phyloP scores from a whole-genome alignment of 2,113 vertebrate genomes.

The Centropus bengalensis region DNA sequence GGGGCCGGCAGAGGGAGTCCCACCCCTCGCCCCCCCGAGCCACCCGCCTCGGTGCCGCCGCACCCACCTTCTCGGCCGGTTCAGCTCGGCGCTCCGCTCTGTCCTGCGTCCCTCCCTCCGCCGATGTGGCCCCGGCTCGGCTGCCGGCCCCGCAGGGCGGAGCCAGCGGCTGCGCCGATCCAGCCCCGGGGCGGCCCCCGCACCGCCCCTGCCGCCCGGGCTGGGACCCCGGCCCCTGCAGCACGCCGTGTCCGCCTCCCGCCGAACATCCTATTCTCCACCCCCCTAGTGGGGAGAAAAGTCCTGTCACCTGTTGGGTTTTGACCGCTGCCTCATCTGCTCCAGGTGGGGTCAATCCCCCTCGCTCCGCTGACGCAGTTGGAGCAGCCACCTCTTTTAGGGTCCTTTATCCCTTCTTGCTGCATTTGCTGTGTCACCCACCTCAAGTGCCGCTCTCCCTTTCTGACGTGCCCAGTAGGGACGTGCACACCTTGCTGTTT shows the following conservation, averaged over 20 bases:
- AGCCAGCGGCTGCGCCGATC: background rate
- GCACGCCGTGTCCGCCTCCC: too few species aligned
- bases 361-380: background rate
- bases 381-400: too few species aligned
- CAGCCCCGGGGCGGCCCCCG: background rate
- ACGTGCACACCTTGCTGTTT: too few species aligned
- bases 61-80: too few species aligned
- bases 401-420: background rate
- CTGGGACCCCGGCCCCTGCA: too few species aligned
- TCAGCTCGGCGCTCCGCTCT: background rate
- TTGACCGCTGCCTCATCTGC: background rate
- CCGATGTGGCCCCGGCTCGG: background rate
- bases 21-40: too few species aligned
- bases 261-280: too few species aligned
- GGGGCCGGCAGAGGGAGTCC: too few species aligned
- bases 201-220: too few species aligned
- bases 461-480: rapidly evolving
- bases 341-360: rapidly evolving
- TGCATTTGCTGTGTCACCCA: rapidly evolving
- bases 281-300: too few species aligned
- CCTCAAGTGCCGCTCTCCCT: rapidly evolving
- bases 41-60: too few species aligned
- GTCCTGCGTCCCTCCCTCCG: background rate
- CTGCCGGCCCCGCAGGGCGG: background rate
- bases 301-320: background rate